Evolutionary conservation across 2,888 invertebrate species (phyloP).

Genomic region (Drosophila merina): DNA sequence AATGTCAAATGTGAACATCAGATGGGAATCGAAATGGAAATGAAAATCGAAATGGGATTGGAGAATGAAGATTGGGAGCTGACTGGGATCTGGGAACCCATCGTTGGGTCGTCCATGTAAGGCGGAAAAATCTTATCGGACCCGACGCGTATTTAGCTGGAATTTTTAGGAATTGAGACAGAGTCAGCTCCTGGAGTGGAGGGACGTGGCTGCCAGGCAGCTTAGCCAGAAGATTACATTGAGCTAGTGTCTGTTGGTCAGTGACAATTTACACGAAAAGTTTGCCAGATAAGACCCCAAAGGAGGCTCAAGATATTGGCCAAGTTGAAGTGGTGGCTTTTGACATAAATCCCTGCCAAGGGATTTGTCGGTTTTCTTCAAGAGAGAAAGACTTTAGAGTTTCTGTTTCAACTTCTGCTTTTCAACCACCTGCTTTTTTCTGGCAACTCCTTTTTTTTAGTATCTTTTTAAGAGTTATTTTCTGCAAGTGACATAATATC

Average conservation of each 20-base stretch:
- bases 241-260: constrained; percentile 62
- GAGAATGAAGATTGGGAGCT: constrained; percentile 62
- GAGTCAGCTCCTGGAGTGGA: background rate
- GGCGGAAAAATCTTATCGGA: constrained; percentile 41
- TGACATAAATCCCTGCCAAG: constrained; percentile 12
- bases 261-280: constrained; percentile 64
- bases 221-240: constrained; percentile 54
- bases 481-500: constrained; percentile 41
- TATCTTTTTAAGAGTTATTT: background rate
- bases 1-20: constrained; percentile 79
- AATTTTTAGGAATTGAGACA: constrained; percentile 29
- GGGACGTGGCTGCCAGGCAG: constrained; percentile 1
- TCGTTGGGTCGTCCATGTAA: constrained; percentile 13
- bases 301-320: background rate
- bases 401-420: no score
- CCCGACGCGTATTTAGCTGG: constrained; percentile 31
- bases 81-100: constrained; percentile 25
- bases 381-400: no score
- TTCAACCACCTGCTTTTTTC: background rate
- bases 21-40: constrained; percentile 54
- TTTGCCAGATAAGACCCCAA: constrained; percentile 44
- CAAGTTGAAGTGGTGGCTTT: constrained; percentile 6
- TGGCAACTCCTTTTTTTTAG: background rate
- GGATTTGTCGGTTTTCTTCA: background rate
- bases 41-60: constrained; percentile 47